Evolutionary conservation across 53 echinoderm and acorn worm species (phyloP), one percentile per base, ranked within the genome.

Genomic region (Antedon mediterranea): DNA sequence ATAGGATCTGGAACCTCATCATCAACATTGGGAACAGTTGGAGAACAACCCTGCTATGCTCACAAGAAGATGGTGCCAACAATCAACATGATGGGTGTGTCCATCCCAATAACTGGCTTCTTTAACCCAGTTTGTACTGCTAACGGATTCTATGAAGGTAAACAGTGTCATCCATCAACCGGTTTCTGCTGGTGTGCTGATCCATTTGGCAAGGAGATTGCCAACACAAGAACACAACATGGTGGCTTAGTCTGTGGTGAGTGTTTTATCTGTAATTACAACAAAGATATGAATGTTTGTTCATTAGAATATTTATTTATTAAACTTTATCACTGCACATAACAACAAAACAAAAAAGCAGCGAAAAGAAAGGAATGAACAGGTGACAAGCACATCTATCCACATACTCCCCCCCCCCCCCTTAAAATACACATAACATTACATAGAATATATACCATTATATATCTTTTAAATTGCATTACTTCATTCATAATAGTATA

Each of bases 151-250:
- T 85, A 80, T 77, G 81, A 85, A n/a, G 81, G 80, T 37, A 85
- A 80, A n/a, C 85, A 85, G 73, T 85, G 85, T 72, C 80, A 85
- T 81, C 34, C 85, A 30, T 31, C 33, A 23, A 37, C 74, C n/a
- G 81, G 81, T 4, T 7, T 80, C 28, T 85, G 85, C 81, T 85
- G 85, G 85, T 85, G 85, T 81, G 81, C 72, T 4, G 85, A 85
- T 73, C 79, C 76, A 27, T 72, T 81, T 23, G 85, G 85, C 14
- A 76, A 31, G 15, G 85, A 85, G 73, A 33, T 75, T 9, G 26
- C 71, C 15, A 77, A 73, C 11, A 81, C 85, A n/a, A 74, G 81
- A 23, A 81, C 73, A 0, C 76, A 37, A 30, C 11, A 80, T 84
- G 85, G 80, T 23, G 37, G 79, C 9, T 81, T 81, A 30, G 33